Conservation (phyloP, 2,888 invertebrate species). For the Drosophila parthenogenetica region DNA sequence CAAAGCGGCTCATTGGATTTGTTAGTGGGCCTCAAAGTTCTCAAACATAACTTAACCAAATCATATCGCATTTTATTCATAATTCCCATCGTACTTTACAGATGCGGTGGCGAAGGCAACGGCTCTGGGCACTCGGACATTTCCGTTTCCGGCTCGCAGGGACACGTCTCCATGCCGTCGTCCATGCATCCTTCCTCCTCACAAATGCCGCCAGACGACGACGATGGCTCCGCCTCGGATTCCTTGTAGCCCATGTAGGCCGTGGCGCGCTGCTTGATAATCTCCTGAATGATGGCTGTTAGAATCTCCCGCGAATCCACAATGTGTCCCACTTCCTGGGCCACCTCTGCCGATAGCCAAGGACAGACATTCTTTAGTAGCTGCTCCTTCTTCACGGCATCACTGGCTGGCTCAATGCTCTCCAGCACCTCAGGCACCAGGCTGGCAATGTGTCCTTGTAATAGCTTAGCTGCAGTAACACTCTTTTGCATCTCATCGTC, state of each 20-base stretch:
- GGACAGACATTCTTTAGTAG: conserved; percentile 90
- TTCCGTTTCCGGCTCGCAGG: conserved; percentile 64
- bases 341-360: conserved; percentile 94
- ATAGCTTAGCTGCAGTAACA: conserved; percentile 92
- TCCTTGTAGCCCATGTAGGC: conserved; percentile 81
- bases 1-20: conserved; percentile 52
- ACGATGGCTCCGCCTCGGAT: conserved; percentile 47
- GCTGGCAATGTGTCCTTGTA: conserved; percentile 94
- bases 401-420: conserved; percentile 87
- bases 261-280: conserved; percentile 90
- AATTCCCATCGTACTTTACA: conserved; percentile 28
- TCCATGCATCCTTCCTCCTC: conserved; percentile 69
- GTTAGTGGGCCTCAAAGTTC: conserved; percentile 21
- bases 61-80: conserved; percentile 24
- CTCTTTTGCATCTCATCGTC: conserved; percentile 92
- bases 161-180: conserved; percentile 64
- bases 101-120: conserved; percentile 50
- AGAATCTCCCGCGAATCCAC: conserved; percentile 93
- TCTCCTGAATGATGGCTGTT: conserved; percentile 91
- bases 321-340: conserved; percentile 91
- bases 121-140: conserved; percentile 55
- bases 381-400: conserved; percentile 86
- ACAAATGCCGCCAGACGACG: conserved; percentile 45
- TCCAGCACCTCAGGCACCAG: conserved; percentile 93
- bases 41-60: conserved; percentile 54